phyloP scores from a whole-genome alignment of 2,113 vertebrate genomes.

The Tauraco erythrolophus region DNA sequence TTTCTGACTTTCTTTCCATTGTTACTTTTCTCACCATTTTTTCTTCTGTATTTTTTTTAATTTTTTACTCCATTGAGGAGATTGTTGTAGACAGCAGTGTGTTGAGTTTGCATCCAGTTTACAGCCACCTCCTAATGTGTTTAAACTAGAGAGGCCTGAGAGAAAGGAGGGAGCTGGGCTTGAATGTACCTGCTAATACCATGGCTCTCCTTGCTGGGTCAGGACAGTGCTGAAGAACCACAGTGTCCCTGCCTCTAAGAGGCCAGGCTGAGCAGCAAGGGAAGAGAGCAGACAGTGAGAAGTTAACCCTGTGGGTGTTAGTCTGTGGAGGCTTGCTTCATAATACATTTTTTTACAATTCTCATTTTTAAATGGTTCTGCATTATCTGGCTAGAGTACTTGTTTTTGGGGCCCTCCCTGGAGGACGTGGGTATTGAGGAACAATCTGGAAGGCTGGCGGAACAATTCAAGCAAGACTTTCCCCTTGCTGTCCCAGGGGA shows the following conservation, averaged over 20 bases:
- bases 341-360: neutral
- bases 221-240: neutral
- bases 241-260: neutral
- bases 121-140: neutral
- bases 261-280: neutral
- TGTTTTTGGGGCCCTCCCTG: neutral
- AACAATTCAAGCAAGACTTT: neutral
- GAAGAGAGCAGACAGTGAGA: neutral
- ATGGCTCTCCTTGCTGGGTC: neutral
- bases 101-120: neutral
- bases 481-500: neutral
- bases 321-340: neutral
- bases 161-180: neutral
- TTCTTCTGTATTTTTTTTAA: neutral
- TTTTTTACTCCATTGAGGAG: neutral
- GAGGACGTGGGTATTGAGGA: neutral
- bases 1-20: neutral
- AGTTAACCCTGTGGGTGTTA: neutral
- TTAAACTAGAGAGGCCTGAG: neutral
- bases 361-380: neutral
- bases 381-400: neutral
- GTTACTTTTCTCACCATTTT: neutral
- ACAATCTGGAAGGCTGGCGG: neutral
- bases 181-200: neutral
- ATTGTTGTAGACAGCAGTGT: neutral